phyloP scores from a whole-genome alignment of 1,140 invertebrate species.

The Temnothorax nylanderi region DNA sequence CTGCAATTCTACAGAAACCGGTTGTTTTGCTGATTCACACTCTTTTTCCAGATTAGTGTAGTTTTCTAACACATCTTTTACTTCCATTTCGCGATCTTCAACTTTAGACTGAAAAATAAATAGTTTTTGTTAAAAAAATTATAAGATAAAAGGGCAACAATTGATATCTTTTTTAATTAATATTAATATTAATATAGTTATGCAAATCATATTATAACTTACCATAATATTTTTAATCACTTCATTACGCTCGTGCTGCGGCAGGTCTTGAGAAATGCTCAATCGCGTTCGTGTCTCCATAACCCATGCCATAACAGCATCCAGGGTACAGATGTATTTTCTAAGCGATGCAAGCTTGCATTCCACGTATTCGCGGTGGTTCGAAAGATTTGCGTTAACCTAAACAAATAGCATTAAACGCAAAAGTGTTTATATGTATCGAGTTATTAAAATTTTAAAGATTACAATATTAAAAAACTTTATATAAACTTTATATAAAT shows the following conservation, averaged over 20 bases:
- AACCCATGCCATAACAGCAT: constrained; percentile 87
- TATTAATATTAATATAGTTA: background rate
- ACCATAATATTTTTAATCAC: constrained; percentile 88
- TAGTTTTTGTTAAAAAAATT: background rate
- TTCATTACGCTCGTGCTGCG: constrained; percentile 85
- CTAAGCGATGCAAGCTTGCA: constrained; percentile 87
- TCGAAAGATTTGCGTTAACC: constrained; percentile 84
- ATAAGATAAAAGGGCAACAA: constrained; percentile 6
- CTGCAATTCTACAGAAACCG: constrained; percentile 87
- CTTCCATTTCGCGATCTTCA: constrained; percentile 87
- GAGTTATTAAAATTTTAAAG: background rate
- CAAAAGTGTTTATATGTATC: background rate
- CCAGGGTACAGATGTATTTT: constrained; percentile 87
- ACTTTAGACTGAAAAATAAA: constrained; percentile 82
- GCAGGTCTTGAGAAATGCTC: constrained; percentile 84
- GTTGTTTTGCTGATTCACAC: constrained; percentile 87
- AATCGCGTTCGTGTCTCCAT: constrained; percentile 85
- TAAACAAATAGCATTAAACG: constrained; percentile 67
- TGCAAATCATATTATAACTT: constrained; percentile 59
- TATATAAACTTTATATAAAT: background rate
- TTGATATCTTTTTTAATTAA: background rate
- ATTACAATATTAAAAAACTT: constrained; percentile 31
- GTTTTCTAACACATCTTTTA: constrained; percentile 89
- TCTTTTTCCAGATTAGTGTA: constrained; percentile 89
- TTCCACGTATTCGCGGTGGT: constrained; percentile 87